phyloP scores from a whole-genome alignment of 2,888 invertebrate genomes.

The Lutraria lutraria region DNA sequence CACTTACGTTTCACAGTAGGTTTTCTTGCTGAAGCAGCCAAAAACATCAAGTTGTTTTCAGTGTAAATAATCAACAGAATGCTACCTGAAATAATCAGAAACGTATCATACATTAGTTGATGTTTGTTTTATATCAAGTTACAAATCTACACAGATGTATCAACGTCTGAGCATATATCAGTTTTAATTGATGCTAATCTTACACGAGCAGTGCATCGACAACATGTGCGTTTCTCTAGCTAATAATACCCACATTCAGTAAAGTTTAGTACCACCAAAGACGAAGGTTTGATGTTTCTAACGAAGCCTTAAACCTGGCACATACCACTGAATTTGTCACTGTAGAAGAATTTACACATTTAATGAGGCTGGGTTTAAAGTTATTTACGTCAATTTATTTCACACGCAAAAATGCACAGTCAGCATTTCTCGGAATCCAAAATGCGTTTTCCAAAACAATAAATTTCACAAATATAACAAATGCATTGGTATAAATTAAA shows the following conservation, averaged over 20 bases:
- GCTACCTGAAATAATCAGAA: conserved; percentile 1
- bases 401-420: too few species aligned
- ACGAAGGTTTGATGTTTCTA: background rate
- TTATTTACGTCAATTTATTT: too few species aligned
- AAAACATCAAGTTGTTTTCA: background rate
- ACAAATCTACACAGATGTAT: background rate
- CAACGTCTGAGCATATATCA: background rate
- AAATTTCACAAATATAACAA: too few species aligned
- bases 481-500: too few species aligned
- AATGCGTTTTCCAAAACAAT: too few species aligned
- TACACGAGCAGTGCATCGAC: background rate
- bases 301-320: background rate
- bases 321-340: too few species aligned
- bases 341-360: too few species aligned
- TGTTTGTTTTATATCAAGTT: background rate
- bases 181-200: background rate
- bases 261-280: background rate
- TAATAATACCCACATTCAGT: background rate
- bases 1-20: background rate
- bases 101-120: background rate
- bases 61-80: background rate
- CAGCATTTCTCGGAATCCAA: too few species aligned
- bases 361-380: too few species aligned
- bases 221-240: background rate
- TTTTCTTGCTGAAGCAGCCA: background rate